phyloP scores from a whole-genome alignment of 35 echinoderm and acorn worm genomes.

The Apostichopus parvimensis region DNA sequence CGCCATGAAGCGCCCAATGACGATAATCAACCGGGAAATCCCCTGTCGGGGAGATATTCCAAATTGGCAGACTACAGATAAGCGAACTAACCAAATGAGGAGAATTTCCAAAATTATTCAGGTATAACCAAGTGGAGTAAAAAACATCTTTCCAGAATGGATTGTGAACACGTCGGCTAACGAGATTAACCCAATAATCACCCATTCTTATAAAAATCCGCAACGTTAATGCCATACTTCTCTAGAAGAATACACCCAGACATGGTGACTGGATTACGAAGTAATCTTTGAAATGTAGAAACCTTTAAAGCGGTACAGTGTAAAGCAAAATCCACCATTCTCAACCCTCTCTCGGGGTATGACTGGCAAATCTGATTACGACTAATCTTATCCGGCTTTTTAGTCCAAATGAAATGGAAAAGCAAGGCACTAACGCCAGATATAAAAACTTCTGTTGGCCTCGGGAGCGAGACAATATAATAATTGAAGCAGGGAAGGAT shows the following conservation, averaged over 20 bases:
- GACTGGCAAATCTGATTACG: neutral
- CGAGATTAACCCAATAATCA: neutral
- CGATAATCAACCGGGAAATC: neutral
- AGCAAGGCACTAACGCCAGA: neutral
- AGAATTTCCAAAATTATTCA: neutral
- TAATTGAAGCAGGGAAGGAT: neutral
- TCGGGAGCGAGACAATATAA: too few relatives aligned
- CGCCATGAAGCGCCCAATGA: neutral
- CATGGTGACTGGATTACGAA: too few relatives aligned
- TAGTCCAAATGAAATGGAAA: neutral
- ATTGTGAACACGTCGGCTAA: neutral
- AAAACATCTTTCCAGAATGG: constrained; percentile 29
- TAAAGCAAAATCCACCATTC: constrained; percentile 15
- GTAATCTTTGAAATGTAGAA: too few relatives aligned
- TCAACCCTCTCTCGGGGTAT: constrained; percentile 5
- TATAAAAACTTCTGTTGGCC: neutral
- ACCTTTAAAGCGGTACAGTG: too few relatives aligned
- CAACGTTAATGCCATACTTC: too few relatives aligned
- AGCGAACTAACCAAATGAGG: neutral
- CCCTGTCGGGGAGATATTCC: neutral
- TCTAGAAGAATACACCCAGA: too few relatives aligned
- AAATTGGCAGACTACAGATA: neutral
- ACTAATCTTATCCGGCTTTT: too few relatives aligned
- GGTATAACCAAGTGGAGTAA: neutral
- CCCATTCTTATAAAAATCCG: neutral